Conservation (phyloP, 2,113 vertebrate species). For the Scomber colias region DNA sequence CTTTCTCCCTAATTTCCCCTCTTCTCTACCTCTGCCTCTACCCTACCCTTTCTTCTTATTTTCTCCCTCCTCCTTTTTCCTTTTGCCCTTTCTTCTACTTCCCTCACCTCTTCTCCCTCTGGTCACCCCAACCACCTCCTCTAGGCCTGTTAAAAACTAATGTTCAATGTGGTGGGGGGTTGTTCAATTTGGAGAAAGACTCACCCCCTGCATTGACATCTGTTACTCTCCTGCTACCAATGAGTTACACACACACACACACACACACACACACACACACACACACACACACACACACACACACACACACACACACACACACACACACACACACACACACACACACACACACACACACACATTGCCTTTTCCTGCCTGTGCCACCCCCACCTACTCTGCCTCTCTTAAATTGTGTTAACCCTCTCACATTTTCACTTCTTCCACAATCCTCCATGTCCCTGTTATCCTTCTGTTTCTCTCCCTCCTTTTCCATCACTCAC, state of each 20-base stretch:
- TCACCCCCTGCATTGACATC: conserved; percentile 79
- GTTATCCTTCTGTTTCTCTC: conserved; percentile 22
- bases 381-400: conserved; percentile 36
- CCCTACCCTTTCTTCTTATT: conserved; percentile 12
- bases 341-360: conserved; percentile 25
- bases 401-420: conserved; percentile 36
- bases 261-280: conserved; percentile 49
- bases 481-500: conserved; percentile 9
- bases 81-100: background rate
- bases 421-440: conserved; percentile 44
- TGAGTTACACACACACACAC: conserved; percentile 44
- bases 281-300: conserved; percentile 17
- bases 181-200: conserved; percentile 65
- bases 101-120: background rate
- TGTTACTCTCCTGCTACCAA: conserved; percentile 70
- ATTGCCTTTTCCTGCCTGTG: conserved; percentile 3
- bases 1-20: background rate
- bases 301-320: no score
- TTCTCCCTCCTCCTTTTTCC: background rate
- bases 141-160: conserved; percentile 65
- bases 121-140: conserved; percentile 25
- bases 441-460: background rate
- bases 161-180: conserved; percentile 62
- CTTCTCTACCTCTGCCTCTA: conserved; percentile 1
- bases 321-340: no score